Evolutionary conservation across 2,113 vertebrate species (phyloP), one percentile per base, ranked within the genome.

Genomic region (Camarhynchus parvulus): DNA sequence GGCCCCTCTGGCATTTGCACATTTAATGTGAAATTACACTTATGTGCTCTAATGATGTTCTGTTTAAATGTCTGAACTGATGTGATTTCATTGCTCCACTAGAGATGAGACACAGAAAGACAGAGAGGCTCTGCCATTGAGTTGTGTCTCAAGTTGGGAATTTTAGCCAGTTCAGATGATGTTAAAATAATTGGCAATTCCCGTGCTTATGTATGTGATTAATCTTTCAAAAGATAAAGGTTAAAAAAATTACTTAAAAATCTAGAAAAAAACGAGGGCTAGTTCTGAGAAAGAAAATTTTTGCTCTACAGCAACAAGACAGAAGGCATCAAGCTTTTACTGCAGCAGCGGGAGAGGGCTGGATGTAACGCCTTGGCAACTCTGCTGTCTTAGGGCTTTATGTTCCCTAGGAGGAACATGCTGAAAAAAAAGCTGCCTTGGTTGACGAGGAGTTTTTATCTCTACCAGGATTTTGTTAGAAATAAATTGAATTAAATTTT

Each of bases 21-120:
- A 0, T 86, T 74, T 80, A 53, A 84, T 49, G 49, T 78, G 69
- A 64, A 75, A 78, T 39, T 50, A 49, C 81, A 55, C 55, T 58
- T 72, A n/a, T 2, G 37, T 42, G 41, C 47, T 72, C 22, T 53
- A 22, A 72, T 0, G 0, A 44, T 75, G 24, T 17, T 87, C 61
- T 58, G 31, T 53, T 90, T 86, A 77, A 85, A 59, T 27, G 39
- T 23, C 61, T 37, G 33, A 91, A 62, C 37, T 27, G 74, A 44
- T 52, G 42, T 44, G 27, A 74, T 37, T 61, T 42, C 68, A 21
- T 25, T 78, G 58, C 44, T 83, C 53, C 35, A 10, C 21, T 37
- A 59, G 24, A 77, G 35, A 64, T 55, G 46, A 70, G 47, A 55
- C 23, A 35, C 10, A 1, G n/a, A 59, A 53, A 59, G 39, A 61